phyloP scores from a whole-genome alignment of 2,888 invertebrate genomes.

The Seladonia tumulorum region DNA sequence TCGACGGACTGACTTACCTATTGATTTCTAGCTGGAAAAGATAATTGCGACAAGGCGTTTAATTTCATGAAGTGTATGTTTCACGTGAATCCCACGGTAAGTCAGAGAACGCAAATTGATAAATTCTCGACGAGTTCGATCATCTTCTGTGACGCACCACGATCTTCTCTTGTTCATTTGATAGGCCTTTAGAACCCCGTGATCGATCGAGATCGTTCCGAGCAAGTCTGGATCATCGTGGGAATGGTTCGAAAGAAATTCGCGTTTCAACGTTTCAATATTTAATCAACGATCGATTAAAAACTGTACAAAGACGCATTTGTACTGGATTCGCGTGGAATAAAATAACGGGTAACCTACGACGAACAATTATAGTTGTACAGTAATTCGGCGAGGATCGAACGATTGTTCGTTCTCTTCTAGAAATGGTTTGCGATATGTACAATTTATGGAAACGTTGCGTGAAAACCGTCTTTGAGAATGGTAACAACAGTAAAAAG shows the following conservation, averaged over 20 bases:
- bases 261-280: neutral
- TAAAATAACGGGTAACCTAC: conserved; percentile 23
- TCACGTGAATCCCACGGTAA: conserved; percentile 75
- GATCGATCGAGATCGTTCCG: neutral
- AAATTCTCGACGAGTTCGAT: neutral
- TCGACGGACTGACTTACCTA: neutral
- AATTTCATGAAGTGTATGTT: conserved; percentile 78
- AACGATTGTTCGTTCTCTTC: neutral
- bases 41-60: conserved; percentile 74
- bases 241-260: neutral
- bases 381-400: neutral
- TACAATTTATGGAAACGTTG: neutral
- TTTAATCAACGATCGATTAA: neutral
- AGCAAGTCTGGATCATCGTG: neutral
- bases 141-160: too few species aligned
- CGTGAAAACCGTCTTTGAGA: neutral
- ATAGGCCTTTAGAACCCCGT: conserved; percentile 70
- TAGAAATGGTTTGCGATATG: neutral
- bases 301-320: conserved; percentile 2
- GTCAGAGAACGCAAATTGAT: conserved; percentile 2
- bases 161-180: conserved; percentile 24
- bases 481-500: neutral
- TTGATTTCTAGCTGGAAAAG: conserved; percentile 69
- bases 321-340: conserved; percentile 7
- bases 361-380: neutral